phyloP scores from a whole-genome alignment of 2,797 vertebrate species.

The Epinephelus coioides region DNA sequence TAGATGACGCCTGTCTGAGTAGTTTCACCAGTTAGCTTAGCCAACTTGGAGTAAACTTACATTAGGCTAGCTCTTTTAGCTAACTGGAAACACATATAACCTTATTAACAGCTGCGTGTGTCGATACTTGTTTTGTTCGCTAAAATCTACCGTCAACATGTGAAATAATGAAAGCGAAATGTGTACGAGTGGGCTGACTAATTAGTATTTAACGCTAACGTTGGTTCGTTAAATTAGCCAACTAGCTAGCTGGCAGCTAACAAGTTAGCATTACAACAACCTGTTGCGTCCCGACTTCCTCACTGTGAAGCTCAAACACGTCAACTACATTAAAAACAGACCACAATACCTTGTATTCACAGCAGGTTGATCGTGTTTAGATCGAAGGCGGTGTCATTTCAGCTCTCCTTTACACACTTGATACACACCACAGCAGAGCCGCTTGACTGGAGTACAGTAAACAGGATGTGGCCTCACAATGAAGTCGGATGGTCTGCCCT shows the following conservation, averaged over 20 bases:
- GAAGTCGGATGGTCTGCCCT: background rate
- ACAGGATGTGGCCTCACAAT: slow-evolving; percentile 46
- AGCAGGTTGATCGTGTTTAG: slow-evolving; percentile 33
- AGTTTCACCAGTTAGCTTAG: background rate
- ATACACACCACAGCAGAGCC: no score
- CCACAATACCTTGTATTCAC: slow-evolving; percentile 60
- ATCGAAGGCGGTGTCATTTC: slow-evolving; percentile 48
- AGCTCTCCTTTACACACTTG: background rate
- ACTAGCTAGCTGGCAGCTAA: slow-evolving; percentile 45
- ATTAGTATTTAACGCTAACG: background rate
- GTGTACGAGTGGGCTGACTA: background rate
- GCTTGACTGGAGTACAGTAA: slow-evolving; percentile 9
- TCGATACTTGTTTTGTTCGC: accelerated
- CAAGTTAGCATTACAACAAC: slow-evolving; percentile 67
- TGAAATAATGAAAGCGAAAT: accelerated
- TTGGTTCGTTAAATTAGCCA: slow-evolving; percentile 23
- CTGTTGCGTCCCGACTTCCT: slow-evolving; percentile 65
- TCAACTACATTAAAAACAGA: background rate
- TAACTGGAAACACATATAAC: background rate
- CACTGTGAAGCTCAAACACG: background rate
- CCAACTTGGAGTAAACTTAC: no score
- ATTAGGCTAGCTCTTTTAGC: background rate
- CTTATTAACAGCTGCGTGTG: background rate
- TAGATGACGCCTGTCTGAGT: background rate
- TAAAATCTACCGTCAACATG: background rate